Evolutionary conservation across 1,140 invertebrate genomes (phyloP).

Genomic region (Phocides pigmalion): DNA sequence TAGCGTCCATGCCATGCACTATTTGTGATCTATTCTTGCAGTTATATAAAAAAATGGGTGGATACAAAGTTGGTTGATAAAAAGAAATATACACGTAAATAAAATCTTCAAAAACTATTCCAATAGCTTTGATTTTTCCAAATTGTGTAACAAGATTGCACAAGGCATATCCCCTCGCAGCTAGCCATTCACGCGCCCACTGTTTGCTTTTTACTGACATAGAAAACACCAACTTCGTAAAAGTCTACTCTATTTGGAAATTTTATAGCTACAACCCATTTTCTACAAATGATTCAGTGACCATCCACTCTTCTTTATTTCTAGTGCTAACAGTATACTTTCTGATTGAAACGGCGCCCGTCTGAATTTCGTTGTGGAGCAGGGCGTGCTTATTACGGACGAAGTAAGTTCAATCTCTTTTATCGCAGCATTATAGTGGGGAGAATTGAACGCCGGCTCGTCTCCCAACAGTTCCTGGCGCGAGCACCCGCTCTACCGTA

Average conservation of each 20-base stretch:
- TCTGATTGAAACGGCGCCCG: slow-evolving; percentile 53
- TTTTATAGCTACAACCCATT: slow-evolving; percentile 2
- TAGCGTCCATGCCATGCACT: too few species aligned
- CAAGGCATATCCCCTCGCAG: not conserved
- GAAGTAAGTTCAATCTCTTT: slow-evolving; percentile 78
- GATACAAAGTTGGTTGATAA: too few species aligned
- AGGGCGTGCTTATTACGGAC: slow-evolving; percentile 66
- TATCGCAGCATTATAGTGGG: slow-evolving; percentile 70
- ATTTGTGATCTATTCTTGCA: too few species aligned
- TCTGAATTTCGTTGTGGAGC: slow-evolving; percentile 52
- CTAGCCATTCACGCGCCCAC: not conserved
- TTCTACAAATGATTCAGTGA: slow-evolving; percentile 26
- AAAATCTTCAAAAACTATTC: not conserved
- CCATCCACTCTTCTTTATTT: slow-evolving; percentile 37
- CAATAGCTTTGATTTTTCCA: not conserved
- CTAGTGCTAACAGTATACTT: slow-evolving; percentile 39
- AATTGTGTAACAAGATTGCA: not conserved
- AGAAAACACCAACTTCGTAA: not conserved
- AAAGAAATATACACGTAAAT: not conserved
- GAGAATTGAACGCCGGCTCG: slow-evolving; percentile 63
- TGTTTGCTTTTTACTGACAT: not conserved
- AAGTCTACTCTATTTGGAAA: not conserved
- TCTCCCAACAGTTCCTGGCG: slow-evolving; percentile 58
- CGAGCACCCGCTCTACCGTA: slow-evolving; percentile 63
- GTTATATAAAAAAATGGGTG: too few species aligned